Evolutionary conservation across 2,113 vertebrate species (phyloP).

Genomic region (Oreotragus oreotragus): DNA sequence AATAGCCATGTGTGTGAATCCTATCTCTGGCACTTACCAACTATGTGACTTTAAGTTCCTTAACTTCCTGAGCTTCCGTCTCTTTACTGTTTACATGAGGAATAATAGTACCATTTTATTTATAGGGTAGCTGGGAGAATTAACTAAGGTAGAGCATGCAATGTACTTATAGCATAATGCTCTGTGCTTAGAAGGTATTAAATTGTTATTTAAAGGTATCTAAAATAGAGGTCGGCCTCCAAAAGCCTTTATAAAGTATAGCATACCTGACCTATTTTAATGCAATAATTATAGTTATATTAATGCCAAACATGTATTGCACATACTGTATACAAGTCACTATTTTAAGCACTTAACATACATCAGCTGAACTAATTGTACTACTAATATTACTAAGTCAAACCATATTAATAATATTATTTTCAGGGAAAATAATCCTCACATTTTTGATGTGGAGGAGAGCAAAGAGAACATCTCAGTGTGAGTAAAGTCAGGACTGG

Average conservation of each 20-base stretch:
- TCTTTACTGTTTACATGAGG: not conserved
- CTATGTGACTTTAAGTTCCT: not conserved
- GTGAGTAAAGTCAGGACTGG: not conserved
- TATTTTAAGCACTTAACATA: not conserved
- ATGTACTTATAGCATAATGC: not conserved
- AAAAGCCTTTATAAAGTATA: not conserved
- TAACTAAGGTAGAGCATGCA: not conserved
- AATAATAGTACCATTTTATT: not conserved
- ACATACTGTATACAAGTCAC: not conserved
- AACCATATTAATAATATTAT: not conserved
- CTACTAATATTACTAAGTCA: not conserved
- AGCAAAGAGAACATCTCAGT: not conserved
- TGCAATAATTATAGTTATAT: not conserved
- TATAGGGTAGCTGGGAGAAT: not conserved
- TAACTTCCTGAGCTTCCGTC: not conserved
- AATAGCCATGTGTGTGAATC: not conserved
- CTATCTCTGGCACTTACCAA: not conserved
- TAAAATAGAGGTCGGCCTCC: not conserved
- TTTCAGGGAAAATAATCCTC: not conserved
- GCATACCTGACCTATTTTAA: not conserved
- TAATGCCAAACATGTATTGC: not conserved
- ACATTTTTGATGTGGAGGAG: not conserved
- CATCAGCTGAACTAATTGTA: not conserved
- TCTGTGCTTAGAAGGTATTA: not conserved
- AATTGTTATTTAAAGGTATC: not conserved